Evolutionary conservation across 2,797 vertebrate species (phyloP).

Genomic region (Onychomys torridus): DNA sequence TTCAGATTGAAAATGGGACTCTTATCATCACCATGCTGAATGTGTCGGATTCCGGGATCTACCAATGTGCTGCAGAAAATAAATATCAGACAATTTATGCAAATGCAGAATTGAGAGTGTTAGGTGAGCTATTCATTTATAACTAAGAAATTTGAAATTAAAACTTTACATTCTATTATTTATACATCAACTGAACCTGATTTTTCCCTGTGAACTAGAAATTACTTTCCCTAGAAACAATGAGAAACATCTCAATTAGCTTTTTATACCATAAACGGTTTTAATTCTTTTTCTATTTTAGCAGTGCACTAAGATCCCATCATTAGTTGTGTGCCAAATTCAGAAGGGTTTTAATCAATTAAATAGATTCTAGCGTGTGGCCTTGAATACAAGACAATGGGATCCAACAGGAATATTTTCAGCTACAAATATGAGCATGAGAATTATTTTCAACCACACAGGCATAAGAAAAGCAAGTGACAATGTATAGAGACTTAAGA

Average conservation of each 20-base stretch:
- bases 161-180: not conserved
- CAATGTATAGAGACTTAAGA: not conserved
- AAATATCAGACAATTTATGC: constrained; percentile 85
- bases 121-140: constrained; percentile 84
- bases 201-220: constrained; percentile 14
- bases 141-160: not conserved
- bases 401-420: not conserved
- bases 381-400: not conserved
- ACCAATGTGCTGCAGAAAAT: constrained; percentile 88
- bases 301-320: rapidly evolving
- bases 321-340: rapidly evolving
- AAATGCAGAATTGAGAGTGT: constrained; percentile 86
- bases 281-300: not conserved
- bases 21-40: constrained; percentile 85
- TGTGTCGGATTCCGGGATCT: constrained; percentile 87
- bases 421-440: not conserved
- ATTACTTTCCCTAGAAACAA: constrained; percentile 2
- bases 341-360: not conserved
- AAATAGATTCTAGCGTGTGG: not conserved
- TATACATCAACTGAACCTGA: not conserved
- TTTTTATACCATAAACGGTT: not conserved
- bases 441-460: not conserved
- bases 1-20: constrained; percentile 88
- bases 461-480: not conserved
- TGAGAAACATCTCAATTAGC: not conserved